Conservation (phyloP, 2,797 vertebrate species). For the Polyboroides typus region DNA sequence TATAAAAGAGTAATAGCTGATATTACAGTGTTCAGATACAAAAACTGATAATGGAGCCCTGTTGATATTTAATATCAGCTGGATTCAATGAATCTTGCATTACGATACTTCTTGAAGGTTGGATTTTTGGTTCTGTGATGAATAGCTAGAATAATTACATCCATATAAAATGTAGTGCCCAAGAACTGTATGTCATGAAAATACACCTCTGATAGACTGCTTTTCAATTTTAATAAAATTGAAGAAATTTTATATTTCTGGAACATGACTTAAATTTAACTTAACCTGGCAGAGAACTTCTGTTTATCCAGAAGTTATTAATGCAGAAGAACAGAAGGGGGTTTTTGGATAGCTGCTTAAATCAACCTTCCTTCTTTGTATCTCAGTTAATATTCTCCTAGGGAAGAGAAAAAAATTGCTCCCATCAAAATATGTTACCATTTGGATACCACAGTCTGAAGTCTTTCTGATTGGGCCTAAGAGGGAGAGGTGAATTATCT, state of each 20-base stretch:
- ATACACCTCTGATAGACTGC: neutral
- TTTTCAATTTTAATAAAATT: neutral
- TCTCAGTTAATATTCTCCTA: neutral
- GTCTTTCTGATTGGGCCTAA: neutral
- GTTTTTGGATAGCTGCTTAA: neutral
- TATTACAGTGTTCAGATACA: neutral
- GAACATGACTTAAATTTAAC: neutral
- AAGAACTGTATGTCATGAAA: neutral
- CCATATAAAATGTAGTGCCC: neutral
- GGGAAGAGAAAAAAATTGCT: neutral
- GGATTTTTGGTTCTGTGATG: neutral
- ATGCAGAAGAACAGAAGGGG: neutral
- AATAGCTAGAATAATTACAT: constrained; percentile 7
- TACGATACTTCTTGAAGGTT: neutral
- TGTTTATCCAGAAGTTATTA: neutral
- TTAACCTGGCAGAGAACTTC: neutral
- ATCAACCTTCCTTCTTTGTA: neutral
- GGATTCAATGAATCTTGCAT: neutral
- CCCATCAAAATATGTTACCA: accelerated
- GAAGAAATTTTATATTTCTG: neutral
- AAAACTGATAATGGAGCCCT: neutral
- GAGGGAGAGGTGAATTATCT: neutral
- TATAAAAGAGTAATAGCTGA: constrained; percentile 41
- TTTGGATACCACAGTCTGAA: neutral
- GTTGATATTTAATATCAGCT: constrained; percentile 8